Evolutionary conservation across 2,797 vertebrate genomes (phyloP), one percentile per base, ranked within the genome.

Genomic region (Gymnodraco acuticeps): DNA sequence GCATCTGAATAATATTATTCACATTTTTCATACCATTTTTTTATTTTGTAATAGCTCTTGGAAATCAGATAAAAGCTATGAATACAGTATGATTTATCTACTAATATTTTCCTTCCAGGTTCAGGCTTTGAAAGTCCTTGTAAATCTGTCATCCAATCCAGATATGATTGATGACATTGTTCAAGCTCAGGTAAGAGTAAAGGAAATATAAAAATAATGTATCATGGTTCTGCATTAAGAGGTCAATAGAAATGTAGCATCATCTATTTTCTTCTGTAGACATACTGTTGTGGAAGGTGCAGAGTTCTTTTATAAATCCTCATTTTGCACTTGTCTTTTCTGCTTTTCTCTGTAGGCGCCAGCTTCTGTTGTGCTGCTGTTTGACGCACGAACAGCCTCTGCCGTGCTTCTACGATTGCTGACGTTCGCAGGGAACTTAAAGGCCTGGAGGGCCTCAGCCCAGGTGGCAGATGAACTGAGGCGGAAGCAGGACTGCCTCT

Each of bases 81-180:
- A 41, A 33, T 64, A 13, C 27, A 15, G 31, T 20, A 13, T 60
- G 46, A 63, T 23, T 70, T 0, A 23, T 13, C 79, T 0, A 76
- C 0, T 38, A 7, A 38, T 62, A 14, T 82, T 78, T 84, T 62
- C 27, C 3, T 88, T 92, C 74, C 87, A 96, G 98, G 94, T 97
- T 86, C 97, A 99, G 52, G 91, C 96, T 83, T 91, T 97, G 74
- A 99, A 97, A 89, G 93, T 99, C 54, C 96, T 99, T 56, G 96
- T 98, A 88, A 99, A 99, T 90, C 93, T 99, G 86, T 99, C 98
- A 67, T 96, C 96, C 84, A 98, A 98, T 83, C 95, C 96, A 88
- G 94, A 95, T 84, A 95, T 97, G 94, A 94, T 96, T 88, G 95
- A 95, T 82, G 93, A 95, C 87, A 96, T 99, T 62, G 96, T 99